These are phyloP conservation scores for Callionymus lyra DNA, from an alignment of 2,113 vertebrate species.

Conservation along the genomic window DNA sequence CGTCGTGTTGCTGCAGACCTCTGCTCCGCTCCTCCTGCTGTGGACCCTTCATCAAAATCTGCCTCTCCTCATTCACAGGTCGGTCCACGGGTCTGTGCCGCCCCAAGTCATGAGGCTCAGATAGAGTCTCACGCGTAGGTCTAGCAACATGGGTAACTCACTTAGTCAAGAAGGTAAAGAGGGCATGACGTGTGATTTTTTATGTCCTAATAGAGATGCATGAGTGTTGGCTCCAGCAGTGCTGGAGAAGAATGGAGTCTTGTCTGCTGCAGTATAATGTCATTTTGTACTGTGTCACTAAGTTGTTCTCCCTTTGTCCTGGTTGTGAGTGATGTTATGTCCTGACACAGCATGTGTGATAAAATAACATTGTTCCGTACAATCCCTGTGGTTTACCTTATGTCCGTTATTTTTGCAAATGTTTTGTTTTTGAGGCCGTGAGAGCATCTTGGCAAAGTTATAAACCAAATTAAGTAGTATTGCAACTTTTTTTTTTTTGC, in stretches of 20 bases:
- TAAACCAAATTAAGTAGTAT: too few species aligned
- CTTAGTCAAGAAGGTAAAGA: constrained; percentile 69
- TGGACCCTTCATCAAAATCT: constrained; percentile 57
- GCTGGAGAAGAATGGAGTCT: constrained; percentile 43
- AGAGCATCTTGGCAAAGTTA: too few species aligned
- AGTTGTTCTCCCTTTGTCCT: constrained; percentile 40
- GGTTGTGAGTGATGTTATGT: constrained; percentile 23
- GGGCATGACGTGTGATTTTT: constrained; percentile 36
- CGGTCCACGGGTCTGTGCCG: constrained; percentile 47
- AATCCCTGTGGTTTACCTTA: too few species aligned
- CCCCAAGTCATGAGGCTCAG: constrained; percentile 51
- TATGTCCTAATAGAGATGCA: constrained; percentile 23
- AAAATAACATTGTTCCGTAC: too few species aligned
- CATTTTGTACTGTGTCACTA: constrained; percentile 37
- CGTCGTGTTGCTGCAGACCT: constrained; percentile 62
- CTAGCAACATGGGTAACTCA: constrained; percentile 63
- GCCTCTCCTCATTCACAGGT: constrained; percentile 72
- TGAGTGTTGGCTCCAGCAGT: constrained; percentile 35
- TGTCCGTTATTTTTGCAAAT: too few species aligned
- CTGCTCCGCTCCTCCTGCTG: constrained; percentile 59
- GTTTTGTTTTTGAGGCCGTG: too few species aligned
- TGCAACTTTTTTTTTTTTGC: too few species aligned
- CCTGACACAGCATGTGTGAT: constrained; percentile 41
- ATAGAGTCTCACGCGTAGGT: constrained; percentile 38
- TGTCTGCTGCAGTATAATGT: constrained; percentile 42